Evolutionary conservation across 2,113 vertebrate species (phyloP), one percentile per base, ranked within the genome.

Genomic region (Taurulus bubalis): DNA sequence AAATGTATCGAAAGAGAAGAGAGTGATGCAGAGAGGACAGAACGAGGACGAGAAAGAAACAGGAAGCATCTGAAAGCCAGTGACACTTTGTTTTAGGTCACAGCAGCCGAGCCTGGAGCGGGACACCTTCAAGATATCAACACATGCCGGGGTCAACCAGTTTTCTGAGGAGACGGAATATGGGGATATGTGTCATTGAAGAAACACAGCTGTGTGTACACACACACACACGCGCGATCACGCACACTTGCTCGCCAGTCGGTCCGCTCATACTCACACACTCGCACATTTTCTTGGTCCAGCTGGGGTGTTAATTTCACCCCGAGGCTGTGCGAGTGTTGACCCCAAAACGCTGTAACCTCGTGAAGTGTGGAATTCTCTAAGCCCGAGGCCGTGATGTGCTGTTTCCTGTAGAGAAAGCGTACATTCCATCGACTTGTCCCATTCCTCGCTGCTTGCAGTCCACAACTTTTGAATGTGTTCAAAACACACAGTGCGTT

Each of bases 291-390:
- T 90, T 88, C 67, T 60, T 82, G 80, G 88, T 92, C 90, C 89
- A 91, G 90, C 91, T 93, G 90, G 90, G 91, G 94, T 94, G 93
- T 95, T 94, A 92, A 94, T 94, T 94, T 94, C 93, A 93, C 91
- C 94, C 89, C 62, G 80, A 92, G 92, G 92, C 92, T 84, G 75
- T 82, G 88, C 78, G 88, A 87, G 89, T 92, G 91, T 92, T 94
- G 93, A 93, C 93, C 93, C 91, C 93, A 93, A 91, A 95, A 92
- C 85, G 87, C 87, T 92, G 91, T 86, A 89, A 85, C 93, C 91
- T 93, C 80, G 82, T 90, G 92, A 93, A 94, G 92, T 92, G 89
- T 91, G 90, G 93, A 93, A 93, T 94, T 94, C 90, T 92, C 82
- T 45, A 62, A 85, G 88, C 90, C 88, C 59, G 80, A 88, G 89